Percentiles rank a stretch among this genome's conserved stretches.
These are phyloP conservation scores for Chelon auratus DNA, from an alignment of 2,797 vertebrate species.

Conservation along the genomic window DNA sequence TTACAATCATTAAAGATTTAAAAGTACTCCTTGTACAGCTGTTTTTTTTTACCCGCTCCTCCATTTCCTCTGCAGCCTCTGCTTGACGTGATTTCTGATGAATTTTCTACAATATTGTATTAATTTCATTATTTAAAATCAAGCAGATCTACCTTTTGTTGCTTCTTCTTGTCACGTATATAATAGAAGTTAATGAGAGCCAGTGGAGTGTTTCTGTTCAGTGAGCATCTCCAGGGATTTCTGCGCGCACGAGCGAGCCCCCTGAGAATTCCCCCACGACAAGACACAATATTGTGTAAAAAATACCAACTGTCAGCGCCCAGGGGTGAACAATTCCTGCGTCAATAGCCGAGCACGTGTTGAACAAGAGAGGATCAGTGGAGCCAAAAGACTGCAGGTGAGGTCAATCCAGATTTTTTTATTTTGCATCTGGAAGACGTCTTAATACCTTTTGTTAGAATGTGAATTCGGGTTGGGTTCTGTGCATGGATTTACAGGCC, in stretches of 20 bases:
- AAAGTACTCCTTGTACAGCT: slow-evolving; percentile 9
- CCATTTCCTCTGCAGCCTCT: slow-evolving; percentile 15
- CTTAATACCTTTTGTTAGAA: not conserved
- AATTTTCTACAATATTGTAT: slow-evolving; percentile 13
- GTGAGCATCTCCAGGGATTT: slow-evolving; percentile 33
- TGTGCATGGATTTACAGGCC: slow-evolving; percentile 9
- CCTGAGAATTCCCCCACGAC: slow-evolving; percentile 35
- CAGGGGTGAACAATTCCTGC: not conserved
- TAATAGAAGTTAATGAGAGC: slow-evolving; percentile 21
- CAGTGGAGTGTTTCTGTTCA: slow-evolving; percentile 39
- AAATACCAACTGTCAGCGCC: slow-evolving; percentile 26
- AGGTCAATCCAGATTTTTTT: slow-evolving; percentile 1
- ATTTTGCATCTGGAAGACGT: not conserved
- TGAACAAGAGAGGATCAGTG: not conserved
- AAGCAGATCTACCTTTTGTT: not conserved
- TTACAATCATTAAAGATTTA: slow-evolving; percentile 48
- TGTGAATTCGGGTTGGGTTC: not conserved
- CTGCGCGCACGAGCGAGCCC: slow-evolving; percentile 6
- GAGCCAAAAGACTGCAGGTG: not conserved
- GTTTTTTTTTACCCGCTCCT: slow-evolving; percentile 15
- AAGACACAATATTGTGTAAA: slow-evolving; percentile 18
- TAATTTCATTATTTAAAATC: slow-evolving; percentile 16
- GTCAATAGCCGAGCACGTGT: not conserved
- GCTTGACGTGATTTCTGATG: slow-evolving; percentile 4
- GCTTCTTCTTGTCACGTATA: slow-evolving; percentile 19